Base-by-base conservation (phyloP, 2,113 vertebrate species). In the Nothoprocta pentlandii region DNA sequence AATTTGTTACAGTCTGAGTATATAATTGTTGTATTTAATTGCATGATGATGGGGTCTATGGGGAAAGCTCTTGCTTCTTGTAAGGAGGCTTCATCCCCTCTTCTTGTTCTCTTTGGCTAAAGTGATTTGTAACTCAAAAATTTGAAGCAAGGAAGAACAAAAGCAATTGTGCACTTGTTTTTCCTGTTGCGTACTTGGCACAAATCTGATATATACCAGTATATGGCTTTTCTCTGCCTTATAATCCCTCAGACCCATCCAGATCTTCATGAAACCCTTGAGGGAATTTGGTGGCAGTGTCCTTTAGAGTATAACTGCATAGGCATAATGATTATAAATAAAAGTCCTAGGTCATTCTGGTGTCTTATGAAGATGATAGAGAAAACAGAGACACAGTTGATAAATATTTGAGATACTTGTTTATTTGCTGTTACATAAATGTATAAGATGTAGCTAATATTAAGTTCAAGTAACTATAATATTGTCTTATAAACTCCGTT, bases 141-240 rank as follows among this genome's bases (percentile, higher is more conserved):
- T 46, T 90, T 42, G 51, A 87, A 78, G 14, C 3, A 59, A 64
- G 66, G 44, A 81, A 39, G 21, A 39, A 44, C 42, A 44, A 44
- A 15, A 28, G 44, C n/a, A 69, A 44, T 36, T 78, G 51, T 28
- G 42, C 16, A 6, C 3, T 1, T 0, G 1, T 70, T 3, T 75
- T 76, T 89, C 58, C 28, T 21, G 46, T 28, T 47, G 75, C 13
- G 14, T 51, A 8, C 22, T 75, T 89, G 56, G 16, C 21, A 32
- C n/a, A 44, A 67, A 47, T 16, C 56, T 71, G 41, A 16, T 77
- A 20, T 4, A 3, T 56, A 23, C 14, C 59, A 62, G 83, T 44
- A 77, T 66, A 22, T 0, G 28, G 6, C 20, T 88, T 17, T 63
- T 80, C 32, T 8, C 22, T 80, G 36, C 8, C 5, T 77, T 5